A percentile compares a stretch with the other conserved stretches of the same genome.
Evolutionary conservation across 2,888 invertebrate genomes (phyloP).

Genomic region (Tetranychus piercei): DNA sequence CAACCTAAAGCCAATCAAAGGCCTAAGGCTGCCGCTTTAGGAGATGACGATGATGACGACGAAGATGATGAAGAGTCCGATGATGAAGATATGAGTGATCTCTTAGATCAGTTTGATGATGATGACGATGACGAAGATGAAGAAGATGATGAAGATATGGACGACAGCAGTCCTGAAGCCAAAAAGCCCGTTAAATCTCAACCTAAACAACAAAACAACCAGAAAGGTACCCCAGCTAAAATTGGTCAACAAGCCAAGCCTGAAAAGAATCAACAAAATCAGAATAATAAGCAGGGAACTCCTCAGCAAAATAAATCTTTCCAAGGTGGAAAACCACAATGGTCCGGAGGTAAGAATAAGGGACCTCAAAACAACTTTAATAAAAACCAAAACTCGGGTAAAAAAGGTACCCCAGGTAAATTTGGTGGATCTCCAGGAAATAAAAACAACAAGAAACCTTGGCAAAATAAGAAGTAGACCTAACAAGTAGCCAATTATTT

Average conservation of each 20-base stretch:
- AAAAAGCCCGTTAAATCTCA: not conserved
- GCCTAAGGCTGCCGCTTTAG: conserved; percentile 26
- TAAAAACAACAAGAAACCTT: not conserved
- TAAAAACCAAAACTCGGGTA: conserved; percentile 7
- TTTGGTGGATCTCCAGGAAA: not conserved
- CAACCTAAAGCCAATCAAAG: conserved; percentile 4
- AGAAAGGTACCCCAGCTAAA: conserved; percentile 11
- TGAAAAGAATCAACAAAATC: no score
- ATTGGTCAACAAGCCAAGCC: not conserved
- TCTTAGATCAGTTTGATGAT: conserved; percentile 24
- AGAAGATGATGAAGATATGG: conserved; percentile 22
- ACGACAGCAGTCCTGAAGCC: conserved; percentile 8
- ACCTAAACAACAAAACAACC: not conserved
- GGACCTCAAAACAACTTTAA: not conserved
- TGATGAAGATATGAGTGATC: conserved; percentile 26
- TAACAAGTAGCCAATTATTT: not conserved
- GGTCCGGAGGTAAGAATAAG: not conserved
- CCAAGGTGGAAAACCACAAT: not conserved
- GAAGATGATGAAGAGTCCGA: conserved; percentile 23
- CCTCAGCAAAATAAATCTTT: not conserved
- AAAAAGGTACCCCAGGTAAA: not conserved
- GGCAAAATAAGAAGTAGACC: not conserved
- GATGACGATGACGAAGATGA: conserved; percentile 21
- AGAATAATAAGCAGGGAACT: conserved; percentile 12
- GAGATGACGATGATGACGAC: conserved; percentile 25